Evolutionary conservation across 2,888 invertebrate genomes (phyloP), one percentile per base, ranked within the genome.

Genomic region (Sinelater perroti): DNA sequence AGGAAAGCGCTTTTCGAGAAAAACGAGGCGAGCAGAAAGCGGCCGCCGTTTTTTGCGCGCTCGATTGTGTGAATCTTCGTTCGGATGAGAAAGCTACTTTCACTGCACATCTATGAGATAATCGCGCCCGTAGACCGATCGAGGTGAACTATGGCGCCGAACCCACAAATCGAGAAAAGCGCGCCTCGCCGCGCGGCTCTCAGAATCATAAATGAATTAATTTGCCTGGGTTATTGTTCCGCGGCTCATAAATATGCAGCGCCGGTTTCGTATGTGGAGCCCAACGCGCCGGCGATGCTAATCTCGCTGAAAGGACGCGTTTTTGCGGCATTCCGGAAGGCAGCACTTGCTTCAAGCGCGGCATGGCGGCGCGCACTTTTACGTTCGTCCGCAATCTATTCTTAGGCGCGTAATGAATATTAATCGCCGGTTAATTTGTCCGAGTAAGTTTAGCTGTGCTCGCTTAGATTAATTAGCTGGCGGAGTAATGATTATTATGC

Each of bases 61-160:
- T 31, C 45, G 16, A 42, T 35, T 53, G 56, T 58, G 61, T 61
- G 61, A 61, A 61, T 61, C 61, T 58, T 57, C 51, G 49, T 58
- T 57, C 51, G 49, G 35, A 51, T 42, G 61, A 58, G 61, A 61
- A 61, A 61, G 61, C 61, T 47, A 61, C 61, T 61, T 61, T 61
- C 61, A 61, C 61, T 52, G 21, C n/a, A 35, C 56, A 53, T 56
- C 50, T 60, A 47, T 60, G 52, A 56, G 56, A 56, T 60, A 60
- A 60, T 56, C 53, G 13, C 2, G 40, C 44, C 35, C 33, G 45
- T 31, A 33, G 52, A 52, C 44, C 52, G 33, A 52, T 26, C 26
- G 11, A 31, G 47, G 55, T 40, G 47, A 47, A 55, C 55, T 55
- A 55, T 55, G 55, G 47, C 40, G 45, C 53, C 53, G 53, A 53